Conservation (phyloP, 2,797 vertebrate genomes). For the Vipera ursinii region DNA sequence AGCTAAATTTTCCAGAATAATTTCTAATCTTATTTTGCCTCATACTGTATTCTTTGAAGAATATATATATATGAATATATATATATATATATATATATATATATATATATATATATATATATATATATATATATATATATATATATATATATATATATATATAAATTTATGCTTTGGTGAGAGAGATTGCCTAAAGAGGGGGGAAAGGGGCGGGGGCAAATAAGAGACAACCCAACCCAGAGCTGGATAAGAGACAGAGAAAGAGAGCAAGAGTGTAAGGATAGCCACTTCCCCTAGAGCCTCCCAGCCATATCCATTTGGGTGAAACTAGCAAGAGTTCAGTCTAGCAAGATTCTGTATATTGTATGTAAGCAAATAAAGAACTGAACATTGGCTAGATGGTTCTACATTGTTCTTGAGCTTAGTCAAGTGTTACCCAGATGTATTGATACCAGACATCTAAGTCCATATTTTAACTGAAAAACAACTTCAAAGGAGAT, state of each 20-base stretch:
- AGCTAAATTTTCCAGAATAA: background rate
- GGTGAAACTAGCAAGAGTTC: background rate
- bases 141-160: background rate
- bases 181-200: background rate
- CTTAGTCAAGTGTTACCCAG: background rate
- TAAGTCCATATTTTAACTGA: background rate
- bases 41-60: background rate
- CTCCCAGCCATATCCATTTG: background rate
- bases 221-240: background rate
- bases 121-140: background rate
- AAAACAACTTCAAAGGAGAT: background rate
- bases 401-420: background rate
- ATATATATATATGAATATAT: background rate
- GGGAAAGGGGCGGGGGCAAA: background rate
- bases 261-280: background rate
- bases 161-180: background rate
- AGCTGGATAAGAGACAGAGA: background rate
- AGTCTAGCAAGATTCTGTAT: background rate
- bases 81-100: background rate
- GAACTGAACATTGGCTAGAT: background rate
- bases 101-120: background rate
- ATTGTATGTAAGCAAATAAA: background rate
- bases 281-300: background rate
- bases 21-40: background rate
- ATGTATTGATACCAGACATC: background rate